These are phyloP conservation scores for Dallia pectoralis DNA, from an alignment of 2,797 vertebrate genomes.

Conservation along the genomic window DNA sequence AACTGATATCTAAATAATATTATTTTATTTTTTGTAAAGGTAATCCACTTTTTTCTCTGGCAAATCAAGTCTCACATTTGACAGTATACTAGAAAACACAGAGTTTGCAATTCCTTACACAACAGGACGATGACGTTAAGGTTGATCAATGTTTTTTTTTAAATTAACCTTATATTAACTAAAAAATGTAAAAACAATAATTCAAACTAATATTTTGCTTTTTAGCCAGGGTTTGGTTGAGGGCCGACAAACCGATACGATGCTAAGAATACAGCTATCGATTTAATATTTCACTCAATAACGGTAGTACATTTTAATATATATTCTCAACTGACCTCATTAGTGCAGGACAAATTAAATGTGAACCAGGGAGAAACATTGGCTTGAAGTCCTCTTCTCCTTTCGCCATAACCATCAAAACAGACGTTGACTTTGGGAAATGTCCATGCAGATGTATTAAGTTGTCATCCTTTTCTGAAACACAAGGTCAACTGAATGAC, in stretches of 20 bases:
- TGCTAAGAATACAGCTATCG: conserved; percentile 26
- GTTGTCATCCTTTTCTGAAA: conserved; percentile 41
- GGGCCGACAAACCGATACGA: conserved; percentile 15
- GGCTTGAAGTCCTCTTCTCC: conserved; percentile 20
- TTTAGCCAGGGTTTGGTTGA: conserved; percentile 24
- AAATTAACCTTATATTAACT: conserved; percentile 58
- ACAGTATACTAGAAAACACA: background rate
- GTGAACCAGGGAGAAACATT: conserved; percentile 37
- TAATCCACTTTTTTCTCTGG: no score
- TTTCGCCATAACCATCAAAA: conserved; percentile 39
- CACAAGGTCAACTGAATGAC: conserved; percentile 75
- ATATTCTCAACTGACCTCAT: conserved; percentile 63
- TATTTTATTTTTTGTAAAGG: no score
- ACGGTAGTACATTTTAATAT: conserved; percentile 45
- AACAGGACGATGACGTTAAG: no score
- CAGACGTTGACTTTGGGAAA: conserved; percentile 43
- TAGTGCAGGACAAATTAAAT: conserved; percentile 38
- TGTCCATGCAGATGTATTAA: conserved; percentile 49
- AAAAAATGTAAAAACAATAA: conserved; percentile 62
- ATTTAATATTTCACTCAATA: conserved; percentile 23
- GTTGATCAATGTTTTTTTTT: conserved; percentile 57
- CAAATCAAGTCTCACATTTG: no score
- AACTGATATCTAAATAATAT: no score
- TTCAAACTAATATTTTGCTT: conserved; percentile 42
- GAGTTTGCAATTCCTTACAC: background rate